Base-by-base conservation (phyloP, 2,888 invertebrate species). In the Drosophila kambysellisi region DNA sequence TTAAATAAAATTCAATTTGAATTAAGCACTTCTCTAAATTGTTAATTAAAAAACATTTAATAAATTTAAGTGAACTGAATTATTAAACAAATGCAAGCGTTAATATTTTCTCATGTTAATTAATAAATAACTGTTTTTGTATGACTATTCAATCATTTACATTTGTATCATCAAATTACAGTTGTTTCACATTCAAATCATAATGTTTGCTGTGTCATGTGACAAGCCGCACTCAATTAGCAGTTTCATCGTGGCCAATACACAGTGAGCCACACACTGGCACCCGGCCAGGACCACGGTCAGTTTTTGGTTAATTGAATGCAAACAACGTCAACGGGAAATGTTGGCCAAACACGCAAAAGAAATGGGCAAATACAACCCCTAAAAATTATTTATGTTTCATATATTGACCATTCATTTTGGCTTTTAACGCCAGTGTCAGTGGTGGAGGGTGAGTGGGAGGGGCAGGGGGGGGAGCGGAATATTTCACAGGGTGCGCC, bases 251-350 rank as follows among this genome's bases (percentile, higher is more conserved):
- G 41, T 48, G 43, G 37, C 11, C 58, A 54, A 70, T 70, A 52
- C 46, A 17, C 52, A 25, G 33, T 4, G 29, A 50, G 9, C 20
- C 3, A 41, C 20, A 25, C 20, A 25, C 20, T 46, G 46, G 15
- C 20, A 4, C 20, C 2, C 20, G 46, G 25, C 46, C 9, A n/a
- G 60, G 51, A 56, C 32, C 32, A 64, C 65, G 87, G 84, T 84
- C 89, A 89, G 89, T 89, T 89, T 46, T 88, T 85, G 83, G 89
- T 86, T 86, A 86, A 86, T 86, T 86, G 86, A 90, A 90, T 77
- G 89, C 74, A 86, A 86, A 86, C 90, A 86, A 73, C 71, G 75
- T 67, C 70, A 74, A 71, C 83, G 85, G 79, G 68, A 86, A 86
- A 86, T 86, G 86, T 83, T 88, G 74, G 70, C 63, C 89, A 88